These are phyloP conservation scores for Ceratotherium simum DNA, from an alignment of 2,113 vertebrate species.

Conservation along the genomic window DNA sequence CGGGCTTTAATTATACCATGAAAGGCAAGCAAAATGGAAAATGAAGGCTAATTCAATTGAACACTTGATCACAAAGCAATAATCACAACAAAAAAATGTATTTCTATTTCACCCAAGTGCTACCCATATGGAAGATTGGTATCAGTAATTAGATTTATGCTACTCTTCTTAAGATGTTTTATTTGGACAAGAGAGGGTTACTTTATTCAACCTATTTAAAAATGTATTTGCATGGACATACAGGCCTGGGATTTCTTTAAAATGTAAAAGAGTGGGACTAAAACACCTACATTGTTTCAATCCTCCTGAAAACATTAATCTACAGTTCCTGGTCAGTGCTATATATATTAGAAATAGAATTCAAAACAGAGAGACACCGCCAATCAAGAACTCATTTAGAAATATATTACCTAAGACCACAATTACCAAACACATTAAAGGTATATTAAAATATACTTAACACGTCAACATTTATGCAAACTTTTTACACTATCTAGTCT, in stretches of 20 bases:
- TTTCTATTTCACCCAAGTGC: constrained; percentile 65
- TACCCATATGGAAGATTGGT: not conserved
- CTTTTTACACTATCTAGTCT: not conserved
- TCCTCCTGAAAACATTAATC: not conserved
- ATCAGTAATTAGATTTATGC: constrained; percentile 57
- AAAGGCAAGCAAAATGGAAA: constrained; percentile 79
- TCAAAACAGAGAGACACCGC: not conserved
- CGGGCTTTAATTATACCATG: constrained; percentile 79
- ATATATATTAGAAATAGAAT: not conserved
- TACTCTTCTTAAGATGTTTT: constrained; percentile 50
- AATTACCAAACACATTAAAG: constrained; percentile 34
- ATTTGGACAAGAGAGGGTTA: not conserved
- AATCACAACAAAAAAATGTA: constrained; percentile 71
- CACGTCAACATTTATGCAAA: not conserved
- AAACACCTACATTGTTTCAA: not conserved
- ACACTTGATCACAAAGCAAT: constrained; percentile 68
- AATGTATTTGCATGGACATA: constrained; percentile 25
- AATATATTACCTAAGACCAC: not conserved
- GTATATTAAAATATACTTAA: constrained; percentile 26
- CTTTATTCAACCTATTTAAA: constrained; percentile 59
- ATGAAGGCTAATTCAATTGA: constrained; percentile 72
- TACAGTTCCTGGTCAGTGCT: not conserved
- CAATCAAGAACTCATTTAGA: not conserved
- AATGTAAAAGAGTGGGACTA: not conserved
- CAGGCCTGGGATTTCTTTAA: not conserved